Percentiles rank a stretch among this genome's conserved stretches.
Conservation (phyloP, 2,797 vertebrate species). For the Sebastes umbrosus region DNA sequence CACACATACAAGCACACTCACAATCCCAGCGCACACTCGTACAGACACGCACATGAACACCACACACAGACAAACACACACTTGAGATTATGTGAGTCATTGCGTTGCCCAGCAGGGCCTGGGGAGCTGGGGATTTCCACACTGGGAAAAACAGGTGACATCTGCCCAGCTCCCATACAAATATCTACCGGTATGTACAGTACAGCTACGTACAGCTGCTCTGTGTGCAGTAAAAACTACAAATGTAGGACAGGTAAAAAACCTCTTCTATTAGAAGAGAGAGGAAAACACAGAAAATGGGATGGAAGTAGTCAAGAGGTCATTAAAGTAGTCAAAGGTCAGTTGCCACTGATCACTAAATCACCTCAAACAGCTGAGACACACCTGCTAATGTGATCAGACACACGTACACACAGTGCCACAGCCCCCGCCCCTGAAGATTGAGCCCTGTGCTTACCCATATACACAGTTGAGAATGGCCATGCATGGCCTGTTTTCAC, state of each 20-base stretch:
- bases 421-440: constrained; percentile 21
- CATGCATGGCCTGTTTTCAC: constrained; percentile 75
- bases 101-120: constrained; percentile 61
- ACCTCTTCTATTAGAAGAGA: not conserved
- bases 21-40: not conserved
- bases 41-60: constrained; percentile 27
- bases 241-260: constrained; percentile 61
- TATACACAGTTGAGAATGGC: constrained; percentile 60
- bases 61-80: constrained; percentile 54
- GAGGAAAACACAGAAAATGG: not conserved
- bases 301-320: constrained; percentile 46
- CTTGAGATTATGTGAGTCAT: constrained; percentile 73
- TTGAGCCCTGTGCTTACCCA: constrained; percentile 70
- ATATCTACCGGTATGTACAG: constrained; percentile 40
- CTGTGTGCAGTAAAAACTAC: constrained; percentile 45
- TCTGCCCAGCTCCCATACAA: constrained; percentile 64
- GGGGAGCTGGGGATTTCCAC: constrained; percentile 81
- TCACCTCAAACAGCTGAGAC: constrained; percentile 64
- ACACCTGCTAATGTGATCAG: constrained; percentile 69
- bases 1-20: not conserved
- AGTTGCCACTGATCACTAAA: constrained; percentile 25
- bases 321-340: constrained; percentile 41
- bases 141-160: constrained; percentile 74
- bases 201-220: constrained; percentile 48
- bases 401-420: constrained; percentile 13